Evolutionary conservation across 1,140 invertebrate species (phyloP).

Genomic region (Neuroterus valhalla): DNA sequence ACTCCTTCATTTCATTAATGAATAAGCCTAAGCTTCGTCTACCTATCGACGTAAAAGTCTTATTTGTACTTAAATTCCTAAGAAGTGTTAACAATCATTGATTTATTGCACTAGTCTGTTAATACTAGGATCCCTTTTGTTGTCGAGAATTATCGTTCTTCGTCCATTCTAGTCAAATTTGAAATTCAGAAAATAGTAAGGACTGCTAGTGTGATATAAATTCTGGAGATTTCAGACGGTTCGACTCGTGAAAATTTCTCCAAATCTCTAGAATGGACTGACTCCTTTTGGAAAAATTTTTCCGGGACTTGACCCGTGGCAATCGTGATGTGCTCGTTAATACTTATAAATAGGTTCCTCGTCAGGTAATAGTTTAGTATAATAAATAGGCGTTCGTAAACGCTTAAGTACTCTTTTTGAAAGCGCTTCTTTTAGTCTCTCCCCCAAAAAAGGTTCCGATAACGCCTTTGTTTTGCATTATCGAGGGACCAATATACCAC

Average conservation of each 20-base stretch:
- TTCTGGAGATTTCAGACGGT: background rate
- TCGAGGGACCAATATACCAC: background rate
- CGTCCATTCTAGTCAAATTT: constrained; percentile 43
- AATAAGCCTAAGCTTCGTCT: background rate
- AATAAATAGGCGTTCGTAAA: constrained; percentile 28
- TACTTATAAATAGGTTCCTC: background rate
- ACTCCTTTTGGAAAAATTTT: background rate
- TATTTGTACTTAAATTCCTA: constrained; percentile 64
- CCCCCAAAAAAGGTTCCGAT: constrained; percentile 13
- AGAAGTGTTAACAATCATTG: constrained; percentile 50
- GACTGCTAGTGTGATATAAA: constrained; percentile 1
- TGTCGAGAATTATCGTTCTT: constrained; percentile 16
- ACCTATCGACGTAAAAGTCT: constrained; percentile 36
- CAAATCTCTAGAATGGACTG: background rate
- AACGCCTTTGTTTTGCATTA: constrained; percentile 21
- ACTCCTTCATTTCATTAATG: constrained; percentile 30
- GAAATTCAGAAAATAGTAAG: constrained; percentile 38
- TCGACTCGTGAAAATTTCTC: background rate
- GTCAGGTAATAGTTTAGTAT: constrained; percentile 21
- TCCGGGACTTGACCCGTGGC: background rate
- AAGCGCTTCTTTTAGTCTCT: constrained; percentile 27
- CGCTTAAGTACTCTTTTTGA: constrained; percentile 26
- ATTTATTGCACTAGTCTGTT: constrained; percentile 64
- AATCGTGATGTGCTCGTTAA: constrained; percentile 2
- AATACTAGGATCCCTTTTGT: constrained; percentile 40